These are phyloP conservation scores for Autographa gamma DNA, from an alignment of 2,888 invertebrate species.

Conservation along the genomic window DNA sequence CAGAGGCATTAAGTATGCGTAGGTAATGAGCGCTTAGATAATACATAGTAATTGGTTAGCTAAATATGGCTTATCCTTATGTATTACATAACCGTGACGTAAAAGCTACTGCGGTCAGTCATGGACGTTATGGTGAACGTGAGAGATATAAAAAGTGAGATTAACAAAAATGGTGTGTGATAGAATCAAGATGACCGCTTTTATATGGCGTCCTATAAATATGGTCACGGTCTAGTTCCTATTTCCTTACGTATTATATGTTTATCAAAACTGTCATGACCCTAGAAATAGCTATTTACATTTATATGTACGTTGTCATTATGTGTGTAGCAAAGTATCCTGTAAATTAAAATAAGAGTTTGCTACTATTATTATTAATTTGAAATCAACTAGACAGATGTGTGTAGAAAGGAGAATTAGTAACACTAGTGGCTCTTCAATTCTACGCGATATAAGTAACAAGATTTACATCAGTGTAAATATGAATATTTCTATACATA, in stretches of 20 bases:
- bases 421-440: conserved; percentile 1
- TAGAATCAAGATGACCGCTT: conserved; percentile 32
- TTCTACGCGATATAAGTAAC: not conserved
- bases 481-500: not conserved
- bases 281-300: conserved; percentile 21
- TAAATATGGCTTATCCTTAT: conserved; percentile 42
- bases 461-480: no score
- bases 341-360: no score
- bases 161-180: conserved; percentile 24
- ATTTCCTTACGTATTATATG: conserved; percentile 25
- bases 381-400: no score
- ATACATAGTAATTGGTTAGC: conserved; percentile 34
- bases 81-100: conserved; percentile 40
- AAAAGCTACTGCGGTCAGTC: conserved; percentile 25
- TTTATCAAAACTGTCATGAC: conserved; percentile 10
- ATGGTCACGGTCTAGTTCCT: conserved; percentile 45
- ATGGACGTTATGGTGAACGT: conserved; percentile 15
- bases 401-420: conserved; percentile 13
- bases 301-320: conserved; percentile 13
- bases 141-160: conserved; percentile 13
- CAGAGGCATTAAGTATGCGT: conserved; percentile 30
- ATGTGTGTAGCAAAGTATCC: conserved; percentile 17
- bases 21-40: conserved; percentile 31
- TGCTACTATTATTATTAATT: no score
- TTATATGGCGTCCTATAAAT: conserved; percentile 46